Evolutionary conservation across 2,888 invertebrate species (phyloP).

Genomic region (Zhuqinia jingwanae): DNA sequence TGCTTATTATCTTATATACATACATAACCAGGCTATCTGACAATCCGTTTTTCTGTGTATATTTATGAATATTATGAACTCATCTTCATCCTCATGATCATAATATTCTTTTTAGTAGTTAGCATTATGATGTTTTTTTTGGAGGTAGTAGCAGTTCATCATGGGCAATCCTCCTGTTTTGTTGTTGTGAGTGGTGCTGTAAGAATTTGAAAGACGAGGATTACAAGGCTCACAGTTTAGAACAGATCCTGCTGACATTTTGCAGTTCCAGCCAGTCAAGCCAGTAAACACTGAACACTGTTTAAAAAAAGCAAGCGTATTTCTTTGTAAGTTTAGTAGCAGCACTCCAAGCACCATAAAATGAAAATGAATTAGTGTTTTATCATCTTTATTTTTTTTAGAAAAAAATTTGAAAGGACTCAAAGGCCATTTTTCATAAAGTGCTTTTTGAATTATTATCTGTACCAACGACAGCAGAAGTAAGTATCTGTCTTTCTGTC

Average conservation of each 20-base stretch:
- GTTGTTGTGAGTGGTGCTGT: background rate
- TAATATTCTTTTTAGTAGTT: background rate
- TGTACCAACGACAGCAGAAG: background rate
- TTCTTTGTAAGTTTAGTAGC: background rate
- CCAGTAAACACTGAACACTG: background rate
- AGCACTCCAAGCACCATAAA: background rate
- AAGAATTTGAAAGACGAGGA: background rate
- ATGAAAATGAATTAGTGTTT: background rate
- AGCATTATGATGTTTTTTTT: background rate
- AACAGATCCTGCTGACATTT: background rate
- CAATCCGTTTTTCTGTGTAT: background rate
- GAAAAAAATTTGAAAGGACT: constrained; percentile 34
- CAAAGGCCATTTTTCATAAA: constrained; percentile 53
- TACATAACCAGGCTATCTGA: background rate
- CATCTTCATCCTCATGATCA: constrained; percentile 16
- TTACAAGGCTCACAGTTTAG: background rate
- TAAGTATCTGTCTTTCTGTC: background rate
- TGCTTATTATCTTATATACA: background rate
- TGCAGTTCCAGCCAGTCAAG: background rate
- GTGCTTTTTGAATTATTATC: constrained; percentile 55
- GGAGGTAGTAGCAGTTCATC: constrained; percentile 2
- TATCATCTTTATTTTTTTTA: background rate
- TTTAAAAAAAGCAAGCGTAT: background rate
- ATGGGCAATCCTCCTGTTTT: constrained; percentile 21
- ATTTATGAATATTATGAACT: constrained; percentile 1